Evolutionary conservation across 2,888 invertebrate genomes (phyloP), one percentile per base, ranked within the genome.

Genomic region (Shargacucullia verbasci): DNA sequence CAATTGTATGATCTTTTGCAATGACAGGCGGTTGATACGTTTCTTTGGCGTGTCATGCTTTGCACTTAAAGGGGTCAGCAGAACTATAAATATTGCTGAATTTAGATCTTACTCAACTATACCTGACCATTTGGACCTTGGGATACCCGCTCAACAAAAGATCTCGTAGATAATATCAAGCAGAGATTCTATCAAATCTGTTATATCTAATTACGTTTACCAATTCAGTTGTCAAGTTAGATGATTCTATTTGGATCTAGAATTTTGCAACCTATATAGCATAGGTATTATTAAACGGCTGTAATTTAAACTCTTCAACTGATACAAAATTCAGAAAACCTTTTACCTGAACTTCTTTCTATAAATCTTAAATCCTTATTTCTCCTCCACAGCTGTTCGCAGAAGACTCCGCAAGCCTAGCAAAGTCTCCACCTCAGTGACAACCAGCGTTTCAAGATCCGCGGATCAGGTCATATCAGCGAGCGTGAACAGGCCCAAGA

Each of bases 381-480:
- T 29, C 41, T 53, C 35, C 33, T 77, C 14, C 83, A 12, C 88
- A 96, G 96, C 94, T 73, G 95, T 95, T 47, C 94, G 96, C 76
- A 95, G 96, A 93, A 95, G 96, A 94, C 90, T 96, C 68, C 94
- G 96, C 46, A 95, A 96, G 77, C 96, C 96, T 11, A 92, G 95
- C 45, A 96, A 96, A 79, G 92, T 95, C 8, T 91, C 95, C 56
- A 94, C 95, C 31, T 94, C 95, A 65, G 92, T 94, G 5, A 91
- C 95, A 93, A 95, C 87, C 95, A 97, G 89, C 94, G 97, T 85
- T 91, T 96, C 83, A 81, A 95, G 70, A 88, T 96, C 86, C 85
- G 95, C 83, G 78, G 96, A 88, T 84, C 95, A 79, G 85, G 90
- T 83, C 70, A 85, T 85, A 73, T 87, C 94, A 33, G 94, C 94